Evolutionary conservation across 2,113 vertebrate genomes (phyloP).

Genomic region (Podocnemis expansa): DNA sequence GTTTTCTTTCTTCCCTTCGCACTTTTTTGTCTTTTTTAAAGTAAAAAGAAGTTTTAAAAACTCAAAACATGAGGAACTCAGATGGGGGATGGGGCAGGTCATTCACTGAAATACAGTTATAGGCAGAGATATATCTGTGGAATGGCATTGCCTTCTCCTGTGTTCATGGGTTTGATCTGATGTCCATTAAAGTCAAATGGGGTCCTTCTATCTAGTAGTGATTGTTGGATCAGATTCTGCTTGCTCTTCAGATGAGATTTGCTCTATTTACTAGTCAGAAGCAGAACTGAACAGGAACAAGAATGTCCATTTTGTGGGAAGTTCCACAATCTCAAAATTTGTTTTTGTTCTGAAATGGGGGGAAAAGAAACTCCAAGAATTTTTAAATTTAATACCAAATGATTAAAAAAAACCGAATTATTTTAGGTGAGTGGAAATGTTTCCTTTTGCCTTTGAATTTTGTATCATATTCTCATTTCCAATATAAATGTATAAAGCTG

Average conservation of each 20-base stretch:
- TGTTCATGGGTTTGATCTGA: neutral
- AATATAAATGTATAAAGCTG: neutral
- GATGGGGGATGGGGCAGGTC: accelerated
- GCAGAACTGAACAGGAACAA: neutral
- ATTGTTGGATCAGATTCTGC: accelerated
- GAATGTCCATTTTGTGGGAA: neutral
- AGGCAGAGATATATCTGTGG: neutral
- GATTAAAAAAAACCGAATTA: neutral
- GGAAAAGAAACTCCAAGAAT: neutral
- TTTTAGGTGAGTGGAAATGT: neutral
- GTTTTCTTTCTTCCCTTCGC: slow-evolving; percentile 27
- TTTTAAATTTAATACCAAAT: neutral
- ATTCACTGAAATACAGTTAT: neutral
- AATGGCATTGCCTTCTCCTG: neutral
- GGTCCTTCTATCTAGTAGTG: accelerated
- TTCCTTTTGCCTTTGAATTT: neutral
- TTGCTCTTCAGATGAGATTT: neutral
- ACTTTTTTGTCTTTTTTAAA: slow-evolving; percentile 33
- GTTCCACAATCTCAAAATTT: neutral
- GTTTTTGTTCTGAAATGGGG: neutral
- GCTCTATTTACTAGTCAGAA: neutral
- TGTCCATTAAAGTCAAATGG: neutral
- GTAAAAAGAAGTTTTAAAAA: slow-evolving; percentile 45
- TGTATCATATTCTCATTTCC: neutral
- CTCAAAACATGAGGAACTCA: neutral